Base-by-base conservation (phyloP, 1,140 invertebrate genomes). In the Drosophila lacertosa region DNA sequence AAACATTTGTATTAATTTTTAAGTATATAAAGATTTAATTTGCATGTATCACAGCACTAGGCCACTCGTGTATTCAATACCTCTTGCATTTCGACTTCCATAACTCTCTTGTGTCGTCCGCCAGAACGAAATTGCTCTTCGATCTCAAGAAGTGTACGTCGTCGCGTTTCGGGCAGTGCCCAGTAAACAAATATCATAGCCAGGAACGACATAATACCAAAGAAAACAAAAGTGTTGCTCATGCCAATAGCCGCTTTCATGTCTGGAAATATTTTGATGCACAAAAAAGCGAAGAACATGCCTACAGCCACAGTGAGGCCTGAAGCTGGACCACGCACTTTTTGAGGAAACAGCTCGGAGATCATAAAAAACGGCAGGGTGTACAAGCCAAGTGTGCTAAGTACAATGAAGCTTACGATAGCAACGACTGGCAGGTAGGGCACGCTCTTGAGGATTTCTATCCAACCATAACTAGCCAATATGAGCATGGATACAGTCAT, bases 121-220 rank as follows among this genome's bases (percentile, higher is more conserved):
- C 70, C 76, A 26, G 35, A 73, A 0, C 81, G 89, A 60, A 94
- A 95, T 70, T 93, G 91, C 4, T 93, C 92, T 63, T 94, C 93
- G 32, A 97, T 96, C 88, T 97, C 95, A 15, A 94, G 93, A 2
- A 97, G 91, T 0, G 93, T 94, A 72, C 95, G 95, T 0, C 96
- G 95, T 67, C 95, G 95, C 0, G 97, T 98, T 91, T 98, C 97
- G 0, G 97, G 97, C 3, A 98, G 86, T 11, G 94, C 93, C 5
- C 94, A 89, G 2, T 93, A 89, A 0, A 96, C 92, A 74, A 96
- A 96, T 1, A 97, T 51, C 0, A 94, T 93, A 0, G 95, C 95
- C 1, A 95, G 3, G 0, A 95, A 74, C 0, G 95, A 94, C 29
- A 96, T 89, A 0, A 91, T 84, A 0, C 94, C 94, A 90, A 95